Percentiles rank a stretch among this genome's conserved stretches.
These are phyloP conservation scores for Iphiclides podalirius DNA, from an alignment of 2,888 invertebrate species.

Conservation along the genomic window DNA sequence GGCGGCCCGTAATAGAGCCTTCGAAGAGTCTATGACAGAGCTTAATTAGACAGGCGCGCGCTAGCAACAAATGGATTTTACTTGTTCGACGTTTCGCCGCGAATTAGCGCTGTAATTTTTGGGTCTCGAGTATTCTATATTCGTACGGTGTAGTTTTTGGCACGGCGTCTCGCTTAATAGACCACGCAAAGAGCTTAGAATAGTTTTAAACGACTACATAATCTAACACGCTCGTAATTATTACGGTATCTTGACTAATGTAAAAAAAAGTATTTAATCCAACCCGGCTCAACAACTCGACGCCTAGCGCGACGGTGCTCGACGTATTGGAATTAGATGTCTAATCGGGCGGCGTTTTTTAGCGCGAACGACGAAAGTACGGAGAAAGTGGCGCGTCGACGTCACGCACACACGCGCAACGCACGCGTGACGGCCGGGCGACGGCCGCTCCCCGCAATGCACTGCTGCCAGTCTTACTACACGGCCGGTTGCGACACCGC, in stretches of 20 bases:
- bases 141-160: constrained; percentile 27
- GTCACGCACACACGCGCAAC: constrained; percentile 74
- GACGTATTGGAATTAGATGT: constrained; percentile 56
- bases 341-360: constrained; percentile 69
- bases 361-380: constrained; percentile 78
- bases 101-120: constrained; percentile 54
- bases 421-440: constrained; percentile 39
- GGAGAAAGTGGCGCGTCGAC: constrained; percentile 78
- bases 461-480: constrained; percentile 65
- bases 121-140: constrained; percentile 47
- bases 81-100: constrained; percentile 65
- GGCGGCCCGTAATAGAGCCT: constrained; percentile 77
- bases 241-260: too few species aligned
- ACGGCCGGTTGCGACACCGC: constrained; percentile 62
- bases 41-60: constrained; percentile 78
- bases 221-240: too few species aligned
- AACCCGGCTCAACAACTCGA: too few species aligned
- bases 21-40: constrained; percentile 79
- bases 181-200: too few species aligned
- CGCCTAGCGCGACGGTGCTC: background rate
- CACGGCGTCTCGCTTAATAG: too few species aligned
- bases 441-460: constrained; percentile 59
- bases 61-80: constrained; percentile 76
- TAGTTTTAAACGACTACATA: too few species aligned
- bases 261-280: too few species aligned